phyloP scores from a whole-genome alignment of 2,888 invertebrate species.

The Priocnemis perturbator region DNA sequence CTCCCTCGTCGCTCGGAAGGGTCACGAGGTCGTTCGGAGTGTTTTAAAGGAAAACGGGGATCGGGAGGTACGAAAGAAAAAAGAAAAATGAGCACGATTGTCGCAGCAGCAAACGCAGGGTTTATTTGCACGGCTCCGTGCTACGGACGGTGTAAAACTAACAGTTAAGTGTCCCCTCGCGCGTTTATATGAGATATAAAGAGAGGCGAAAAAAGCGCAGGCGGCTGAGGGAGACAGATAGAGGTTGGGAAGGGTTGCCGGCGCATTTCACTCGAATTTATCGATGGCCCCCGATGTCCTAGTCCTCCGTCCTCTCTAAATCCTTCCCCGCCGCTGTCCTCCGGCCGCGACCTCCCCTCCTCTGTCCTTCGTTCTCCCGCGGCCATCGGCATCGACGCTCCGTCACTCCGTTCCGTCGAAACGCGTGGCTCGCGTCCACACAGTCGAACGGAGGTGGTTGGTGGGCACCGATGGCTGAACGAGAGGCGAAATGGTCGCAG shows the following conservation, averaged over 20 bases:
- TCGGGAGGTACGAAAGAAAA: too few relatives aligned
- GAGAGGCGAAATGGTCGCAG: slow-evolving; percentile 7
- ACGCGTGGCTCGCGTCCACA: neutral
- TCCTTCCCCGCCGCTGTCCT: slow-evolving; percentile 19
- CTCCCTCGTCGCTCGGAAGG: too few relatives aligned
- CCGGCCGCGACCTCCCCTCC: slow-evolving; percentile 9
- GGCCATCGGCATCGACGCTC: neutral
- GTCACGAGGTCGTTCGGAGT: too few relatives aligned
- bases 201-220: too few relatives aligned
- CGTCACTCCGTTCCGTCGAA: neutral
- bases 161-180: too few relatives aligned
- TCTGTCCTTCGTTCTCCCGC: slow-evolving; percentile 1
- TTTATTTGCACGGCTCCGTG: neutral
- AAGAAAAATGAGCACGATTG: too few relatives aligned
- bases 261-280: slow-evolving; percentile 52
- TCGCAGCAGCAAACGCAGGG: too few relatives aligned
- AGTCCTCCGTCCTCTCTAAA: slow-evolving; percentile 27
- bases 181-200: too few relatives aligned
- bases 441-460: neutral
- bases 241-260: too few relatives aligned
- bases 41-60: too few relatives aligned
- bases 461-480: neutral
- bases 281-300: slow-evolving; percentile 44
- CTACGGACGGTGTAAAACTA: neutral
- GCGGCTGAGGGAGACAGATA: too few relatives aligned